phyloP scores from a whole-genome alignment of 2,888 invertebrate genomes.

The Amphimallon solstitiale region DNA sequence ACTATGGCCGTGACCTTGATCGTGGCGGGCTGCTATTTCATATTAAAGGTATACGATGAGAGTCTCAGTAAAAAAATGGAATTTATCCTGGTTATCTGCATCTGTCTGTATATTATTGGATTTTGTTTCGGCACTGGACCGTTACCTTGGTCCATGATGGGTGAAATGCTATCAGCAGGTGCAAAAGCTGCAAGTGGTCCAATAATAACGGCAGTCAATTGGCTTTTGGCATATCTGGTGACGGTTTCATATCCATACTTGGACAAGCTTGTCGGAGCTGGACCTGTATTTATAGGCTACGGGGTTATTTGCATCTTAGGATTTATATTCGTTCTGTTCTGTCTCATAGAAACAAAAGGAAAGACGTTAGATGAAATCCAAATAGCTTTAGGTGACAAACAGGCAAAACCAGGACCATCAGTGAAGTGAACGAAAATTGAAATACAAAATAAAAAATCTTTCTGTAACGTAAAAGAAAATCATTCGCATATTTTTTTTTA shows the following conservation, averaged over 20 bases:
- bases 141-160: slow-evolving; percentile 65
- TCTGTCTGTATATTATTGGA: slow-evolving; percentile 61
- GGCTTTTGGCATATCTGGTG: slow-evolving; percentile 61
- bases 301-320: slow-evolving; percentile 62
- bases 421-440: neutral
- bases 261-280: slow-evolving; percentile 52
- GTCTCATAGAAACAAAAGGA: slow-evolving; percentile 68
- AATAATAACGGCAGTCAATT: slow-evolving; percentile 62
- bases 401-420: neutral
- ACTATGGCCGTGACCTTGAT: slow-evolving; percentile 75
- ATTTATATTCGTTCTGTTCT: slow-evolving; percentile 63
- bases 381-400: slow-evolving; percentile 54
- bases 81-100: slow-evolving; percentile 49
- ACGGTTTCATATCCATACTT: slow-evolving; percentile 64
- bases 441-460: neutral
- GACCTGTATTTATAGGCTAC: slow-evolving; percentile 67
- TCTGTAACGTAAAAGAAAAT: neutral
- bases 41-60: slow-evolving; percentile 66
- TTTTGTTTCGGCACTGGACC: slow-evolving; percentile 66
- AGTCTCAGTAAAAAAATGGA: slow-evolving; percentile 48
- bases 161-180: slow-evolving; percentile 64
- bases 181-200: slow-evolving; percentile 58
- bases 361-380: slow-evolving; percentile 65
- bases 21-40: slow-evolving; percentile 75
- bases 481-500: neutral